These are phyloP conservation scores for Lapara coniferarum DNA, from an alignment of 2,888 invertebrate genomes.

Conservation along the genomic window DNA sequence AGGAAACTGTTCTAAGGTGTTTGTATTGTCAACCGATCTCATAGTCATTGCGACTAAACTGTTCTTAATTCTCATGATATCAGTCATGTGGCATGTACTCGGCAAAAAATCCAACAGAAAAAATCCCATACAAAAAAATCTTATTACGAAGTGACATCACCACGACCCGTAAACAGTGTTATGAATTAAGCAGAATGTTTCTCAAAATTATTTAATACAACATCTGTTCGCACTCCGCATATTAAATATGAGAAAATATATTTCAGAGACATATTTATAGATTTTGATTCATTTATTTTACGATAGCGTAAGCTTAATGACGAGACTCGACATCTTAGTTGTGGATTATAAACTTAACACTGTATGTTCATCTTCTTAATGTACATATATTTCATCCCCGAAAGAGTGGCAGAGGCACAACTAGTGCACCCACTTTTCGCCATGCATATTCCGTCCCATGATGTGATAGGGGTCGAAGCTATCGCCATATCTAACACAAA, in stretches of 20 bases:
- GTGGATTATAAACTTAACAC: not conserved
- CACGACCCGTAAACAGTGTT: not conserved
- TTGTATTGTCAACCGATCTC: too few species aligned
- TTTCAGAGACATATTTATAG: not conserved
- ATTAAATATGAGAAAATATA: not conserved
- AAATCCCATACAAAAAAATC: slow-evolving; percentile 1
- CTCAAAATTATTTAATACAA: not conserved
- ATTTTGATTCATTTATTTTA: not conserved
- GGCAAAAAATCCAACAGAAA: not conserved
- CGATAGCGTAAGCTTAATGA: not conserved
- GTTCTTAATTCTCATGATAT: not conserved
- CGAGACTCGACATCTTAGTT: not conserved
- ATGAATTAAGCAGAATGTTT: not conserved
- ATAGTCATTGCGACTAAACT: too few species aligned
- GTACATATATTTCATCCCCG: too few species aligned
- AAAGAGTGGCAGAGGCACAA: too few species aligned
- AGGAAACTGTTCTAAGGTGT: not conserved
- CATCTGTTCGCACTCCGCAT: not conserved
- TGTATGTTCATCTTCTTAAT: not conserved
- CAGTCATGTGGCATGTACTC: not conserved
- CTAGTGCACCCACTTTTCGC: too few species aligned
- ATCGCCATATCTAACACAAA: too few species aligned
- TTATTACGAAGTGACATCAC: slow-evolving; percentile 2
- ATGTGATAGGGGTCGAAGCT: too few species aligned
- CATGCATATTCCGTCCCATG: too few species aligned